Conservation (phyloP, 1,140 invertebrate genomes). For the Bombus waltoni region DNA sequence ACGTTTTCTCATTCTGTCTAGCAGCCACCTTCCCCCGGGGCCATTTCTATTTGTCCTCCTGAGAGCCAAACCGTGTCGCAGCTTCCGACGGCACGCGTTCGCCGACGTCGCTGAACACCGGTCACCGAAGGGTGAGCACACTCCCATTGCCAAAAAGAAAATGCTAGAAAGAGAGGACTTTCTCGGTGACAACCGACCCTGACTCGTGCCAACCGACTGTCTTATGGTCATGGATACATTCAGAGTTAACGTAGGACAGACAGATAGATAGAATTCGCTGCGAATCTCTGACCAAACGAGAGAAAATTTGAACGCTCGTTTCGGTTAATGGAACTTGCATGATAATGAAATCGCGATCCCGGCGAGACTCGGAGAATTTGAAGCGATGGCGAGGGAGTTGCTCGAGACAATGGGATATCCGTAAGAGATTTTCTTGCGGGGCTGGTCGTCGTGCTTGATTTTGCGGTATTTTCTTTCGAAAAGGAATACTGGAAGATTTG, state of each 20-base stretch:
- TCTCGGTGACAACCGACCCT: background rate
- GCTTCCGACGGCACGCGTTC: slow-evolving; percentile 76
- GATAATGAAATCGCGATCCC: background rate
- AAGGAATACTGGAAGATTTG: background rate
- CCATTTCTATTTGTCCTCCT: slow-evolving; percentile 81
- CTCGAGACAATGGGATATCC: background rate
- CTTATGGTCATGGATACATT: slow-evolving; percentile 74
- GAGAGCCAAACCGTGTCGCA: slow-evolving; percentile 80
- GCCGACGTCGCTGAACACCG: slow-evolving; percentile 63
- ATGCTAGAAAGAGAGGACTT: slow-evolving; percentile 19
- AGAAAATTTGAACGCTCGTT: slow-evolving; percentile 39
- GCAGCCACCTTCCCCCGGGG: slow-evolving; percentile 63
- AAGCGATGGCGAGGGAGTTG: too few relatives aligned
- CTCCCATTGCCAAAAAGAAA: slow-evolving; percentile 24
- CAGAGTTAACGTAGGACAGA: slow-evolving; percentile 48
- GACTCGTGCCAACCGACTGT: slow-evolving; percentile 63
- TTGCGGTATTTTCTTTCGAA: background rate
- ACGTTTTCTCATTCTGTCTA: slow-evolving; percentile 63
- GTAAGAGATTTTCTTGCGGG: background rate
- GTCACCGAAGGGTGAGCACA: slow-evolving; percentile 12
- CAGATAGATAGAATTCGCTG: slow-evolving; percentile 8
- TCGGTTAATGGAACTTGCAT: background rate
- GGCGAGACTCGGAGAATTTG: background rate
- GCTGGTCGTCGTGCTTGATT: background rate
- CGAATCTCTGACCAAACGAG: background rate